Evolutionary conservation across 2,888 invertebrate genomes (phyloP).

Genomic region (Endotricha flammealis): DNA sequence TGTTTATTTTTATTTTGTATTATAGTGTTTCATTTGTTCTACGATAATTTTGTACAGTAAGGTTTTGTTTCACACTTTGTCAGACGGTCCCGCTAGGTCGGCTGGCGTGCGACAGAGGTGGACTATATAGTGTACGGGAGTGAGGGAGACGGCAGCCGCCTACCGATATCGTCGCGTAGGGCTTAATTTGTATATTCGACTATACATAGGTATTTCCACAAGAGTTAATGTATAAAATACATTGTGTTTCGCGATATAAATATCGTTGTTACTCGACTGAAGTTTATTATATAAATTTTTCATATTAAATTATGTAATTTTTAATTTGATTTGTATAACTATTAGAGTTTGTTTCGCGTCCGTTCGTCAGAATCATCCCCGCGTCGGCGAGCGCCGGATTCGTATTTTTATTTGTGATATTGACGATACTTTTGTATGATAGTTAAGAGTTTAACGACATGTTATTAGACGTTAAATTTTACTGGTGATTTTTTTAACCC

Average conservation of each 20-base stretch:
- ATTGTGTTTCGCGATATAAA: conserved; percentile 27
- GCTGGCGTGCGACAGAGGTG: conserved; percentile 13
- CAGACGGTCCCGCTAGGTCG: conserved; percentile 23
- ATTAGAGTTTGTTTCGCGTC: conserved; percentile 1
- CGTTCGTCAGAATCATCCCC: conserved; percentile 13
- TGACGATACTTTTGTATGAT: conserved; percentile 70
- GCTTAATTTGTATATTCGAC: conserved; percentile 46
- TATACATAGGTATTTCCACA: conserved; percentile 16
- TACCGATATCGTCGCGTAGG: conserved; percentile 30
- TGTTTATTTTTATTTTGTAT: conserved; percentile 53
- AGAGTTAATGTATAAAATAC: conserved; percentile 45
- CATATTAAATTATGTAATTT: conserved; percentile 6
- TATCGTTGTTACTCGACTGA: conserved; percentile 38
- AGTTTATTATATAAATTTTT: conserved; percentile 22
- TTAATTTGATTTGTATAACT: conserved; percentile 3
- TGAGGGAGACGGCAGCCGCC: conserved; percentile 15
- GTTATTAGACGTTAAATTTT: conserved; percentile 67
- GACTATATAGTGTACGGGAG: conserved; percentile 16
- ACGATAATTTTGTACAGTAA: conserved; percentile 57
- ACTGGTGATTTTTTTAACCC: conserved; percentile 57
- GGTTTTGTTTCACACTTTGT: conserved; percentile 57
- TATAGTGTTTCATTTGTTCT: conserved; percentile 53
- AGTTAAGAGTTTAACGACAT: conserved; percentile 67
- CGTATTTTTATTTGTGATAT: conserved; percentile 74
- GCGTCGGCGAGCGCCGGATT: conserved; percentile 34